A percentile compares a stretch with the other conserved stretches of the same genome.
phyloP scores from a whole-genome alignment of 2,113 vertebrate genomes.

The Zosterops japonicus region DNA sequence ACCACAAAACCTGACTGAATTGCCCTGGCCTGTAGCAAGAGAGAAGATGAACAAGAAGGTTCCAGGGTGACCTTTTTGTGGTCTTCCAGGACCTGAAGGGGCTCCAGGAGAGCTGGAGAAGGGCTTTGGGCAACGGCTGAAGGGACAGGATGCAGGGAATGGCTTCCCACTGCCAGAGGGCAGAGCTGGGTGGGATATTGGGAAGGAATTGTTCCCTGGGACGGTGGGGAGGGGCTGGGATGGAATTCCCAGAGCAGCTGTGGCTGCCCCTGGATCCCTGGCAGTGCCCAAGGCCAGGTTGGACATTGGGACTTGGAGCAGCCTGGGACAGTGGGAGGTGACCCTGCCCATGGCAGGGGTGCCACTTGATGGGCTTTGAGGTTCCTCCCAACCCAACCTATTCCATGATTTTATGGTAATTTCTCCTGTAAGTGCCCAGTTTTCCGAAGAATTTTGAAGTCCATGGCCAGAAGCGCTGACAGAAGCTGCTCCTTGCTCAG shows the following conservation, averaged over 20 bases:
- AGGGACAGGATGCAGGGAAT: not conserved
- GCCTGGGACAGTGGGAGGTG: not conserved
- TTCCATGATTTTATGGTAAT: not conserved
- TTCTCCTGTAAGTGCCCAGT: not conserved
- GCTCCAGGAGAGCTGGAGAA: not conserved
- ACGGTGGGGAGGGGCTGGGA: not conserved
- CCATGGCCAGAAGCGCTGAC: not conserved
- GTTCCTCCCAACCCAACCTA: not conserved
- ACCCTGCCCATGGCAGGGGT: not conserved
- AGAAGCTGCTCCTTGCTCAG: not conserved
- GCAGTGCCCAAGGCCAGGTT: not conserved
- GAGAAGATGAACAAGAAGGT: not conserved
- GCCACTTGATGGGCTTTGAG: accelerated
- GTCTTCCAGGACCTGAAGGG: not conserved
- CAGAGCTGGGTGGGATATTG: not conserved
- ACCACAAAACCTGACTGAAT: not conserved
- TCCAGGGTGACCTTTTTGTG: not conserved
- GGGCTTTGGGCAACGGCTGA: not conserved
- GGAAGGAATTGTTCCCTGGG: not conserved
- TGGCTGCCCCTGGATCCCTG: not conserved
- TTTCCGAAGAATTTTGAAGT: not conserved
- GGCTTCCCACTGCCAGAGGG: accelerated
- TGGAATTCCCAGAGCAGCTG: not conserved
- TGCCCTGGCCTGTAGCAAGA: not conserved
- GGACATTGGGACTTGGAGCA: not conserved